Percentiles rank a stretch among this genome's conserved stretches.
These are phyloP conservation scores for Hemithea aestivaria DNA, from an alignment of 2,888 invertebrate genomes.

Conservation along the genomic window DNA sequence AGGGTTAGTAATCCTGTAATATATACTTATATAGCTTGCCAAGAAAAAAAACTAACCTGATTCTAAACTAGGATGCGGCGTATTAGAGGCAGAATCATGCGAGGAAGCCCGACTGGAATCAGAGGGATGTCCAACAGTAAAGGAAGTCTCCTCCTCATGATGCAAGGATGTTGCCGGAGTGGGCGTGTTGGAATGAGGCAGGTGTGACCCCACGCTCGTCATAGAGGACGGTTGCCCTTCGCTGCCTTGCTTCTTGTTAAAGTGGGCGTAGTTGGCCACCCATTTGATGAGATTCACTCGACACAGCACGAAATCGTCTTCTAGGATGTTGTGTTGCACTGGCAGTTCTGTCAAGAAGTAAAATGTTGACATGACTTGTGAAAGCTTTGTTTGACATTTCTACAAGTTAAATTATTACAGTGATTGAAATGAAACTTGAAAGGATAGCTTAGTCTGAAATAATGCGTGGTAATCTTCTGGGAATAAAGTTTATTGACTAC, in stretches of 20 bases:
- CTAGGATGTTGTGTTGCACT: slow-evolving; percentile 83
- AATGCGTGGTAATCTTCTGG: too few relatives aligned
- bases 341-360: slow-evolving; percentile 82
- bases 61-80: slow-evolving; percentile 80
- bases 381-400: too few relatives aligned
- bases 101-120: slow-evolving; percentile 74
- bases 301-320: slow-evolving; percentile 84
- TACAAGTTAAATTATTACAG: too few relatives aligned
- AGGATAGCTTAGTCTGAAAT: too few relatives aligned
- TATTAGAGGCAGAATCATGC: slow-evolving; percentile 72
- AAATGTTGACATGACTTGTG: too few relatives aligned
- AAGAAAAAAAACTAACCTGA: slow-evolving; percentile 66
- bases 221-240: slow-evolving; percentile 72
- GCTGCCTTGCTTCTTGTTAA: slow-evolving; percentile 81
- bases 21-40: too few relatives aligned
- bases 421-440: too few relatives aligned
- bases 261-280: slow-evolving; percentile 91
- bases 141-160: slow-evolving; percentile 73
- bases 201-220: slow-evolving; percentile 65
- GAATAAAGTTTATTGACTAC: too few relatives aligned
- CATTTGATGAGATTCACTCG: slow-evolving; percentile 93
- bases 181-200: slow-evolving; percentile 59
- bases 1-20: too few relatives aligned
- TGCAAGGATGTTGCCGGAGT: slow-evolving; percentile 61
- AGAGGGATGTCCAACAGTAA: slow-evolving; percentile 68